phyloP scores from a whole-genome alignment of 2,113 vertebrate genomes.

The Peromyscus leucopus region DNA sequence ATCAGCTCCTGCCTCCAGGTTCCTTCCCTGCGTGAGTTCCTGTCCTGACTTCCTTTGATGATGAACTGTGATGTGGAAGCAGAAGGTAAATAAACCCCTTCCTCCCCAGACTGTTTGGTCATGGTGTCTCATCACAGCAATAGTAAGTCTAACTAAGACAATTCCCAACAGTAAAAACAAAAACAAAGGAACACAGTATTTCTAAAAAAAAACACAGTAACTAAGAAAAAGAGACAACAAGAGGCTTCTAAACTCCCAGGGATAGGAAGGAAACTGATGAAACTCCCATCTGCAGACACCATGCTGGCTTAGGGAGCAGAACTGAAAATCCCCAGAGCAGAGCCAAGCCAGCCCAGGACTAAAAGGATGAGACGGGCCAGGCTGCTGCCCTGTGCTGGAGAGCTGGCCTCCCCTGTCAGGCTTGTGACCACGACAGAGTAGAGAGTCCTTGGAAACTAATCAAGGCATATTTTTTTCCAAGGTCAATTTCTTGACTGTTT shows the following conservation, averaged over 20 bases:
- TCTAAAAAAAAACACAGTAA: neutral
- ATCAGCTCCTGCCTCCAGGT: neutral
- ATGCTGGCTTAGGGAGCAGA: rapidly evolving
- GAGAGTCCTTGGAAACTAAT: neutral
- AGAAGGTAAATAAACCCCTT: too few species aligned
- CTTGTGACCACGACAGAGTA: too few species aligned
- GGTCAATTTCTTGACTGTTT: neutral
- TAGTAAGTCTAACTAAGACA: neutral
- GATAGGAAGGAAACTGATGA: neutral
- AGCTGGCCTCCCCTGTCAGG: neutral
- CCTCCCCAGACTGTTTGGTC: neutral
- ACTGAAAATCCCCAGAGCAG: neutral
- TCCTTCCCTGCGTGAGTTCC: neutral
- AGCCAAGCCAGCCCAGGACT: too few species aligned
- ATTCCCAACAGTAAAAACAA: neutral
- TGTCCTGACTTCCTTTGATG: neutral
- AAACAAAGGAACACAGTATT: neutral
- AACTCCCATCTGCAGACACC: neutral
- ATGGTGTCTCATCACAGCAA: neutral
- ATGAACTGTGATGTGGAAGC: neutral
- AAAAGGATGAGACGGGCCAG: rapidly evolving
- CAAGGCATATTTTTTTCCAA: neutral
- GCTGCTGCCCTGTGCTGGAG: neutral
- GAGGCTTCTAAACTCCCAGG: neutral
- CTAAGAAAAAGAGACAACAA: neutral